Evolutionary conservation across 2,888 invertebrate species (phyloP).

Genomic region (Apomyelois bistriatella): DNA sequence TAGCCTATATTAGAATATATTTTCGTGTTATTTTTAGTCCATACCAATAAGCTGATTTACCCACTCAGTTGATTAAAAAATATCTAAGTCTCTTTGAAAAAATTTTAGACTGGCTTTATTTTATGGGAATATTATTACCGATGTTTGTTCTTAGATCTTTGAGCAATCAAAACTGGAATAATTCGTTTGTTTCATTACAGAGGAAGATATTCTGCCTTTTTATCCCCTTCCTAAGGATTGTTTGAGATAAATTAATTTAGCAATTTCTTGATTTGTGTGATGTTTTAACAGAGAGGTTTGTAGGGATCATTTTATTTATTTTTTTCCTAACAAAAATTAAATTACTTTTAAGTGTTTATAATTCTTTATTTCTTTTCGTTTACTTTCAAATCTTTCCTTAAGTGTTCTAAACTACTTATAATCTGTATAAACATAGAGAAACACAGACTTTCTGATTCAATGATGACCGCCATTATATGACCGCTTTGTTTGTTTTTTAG

Average conservation of each 20-base stretch:
- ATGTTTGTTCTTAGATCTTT: slow-evolving; percentile 43
- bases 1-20: no score
- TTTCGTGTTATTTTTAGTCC: no score
- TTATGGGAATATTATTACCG: slow-evolving; percentile 57
- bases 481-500: no score
- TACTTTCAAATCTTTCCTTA: no score
- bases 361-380: no score
- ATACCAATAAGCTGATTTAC: no score
- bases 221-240: slow-evolving; percentile 12
- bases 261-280: not conserved
- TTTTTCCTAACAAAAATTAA: no score
- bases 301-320: not conserved
- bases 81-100: not conserved
- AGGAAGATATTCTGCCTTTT: slow-evolving; percentile 12
- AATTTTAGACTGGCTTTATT: slow-evolving; percentile 14
- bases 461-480: no score
- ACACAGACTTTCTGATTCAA: no score
- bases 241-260: slow-evolving; percentile 11
- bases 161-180: slow-evolving; percentile 50
- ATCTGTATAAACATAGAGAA: no score
- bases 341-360: no score
- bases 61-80: not conserved
- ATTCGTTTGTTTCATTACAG: slow-evolving; percentile 21
- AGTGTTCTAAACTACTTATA: no score
- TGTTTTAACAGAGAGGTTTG: not conserved